A percentile compares a stretch with the other conserved stretches of the same genome.
Conservation (phyloP, 1,140 invertebrate species). For the Drosophila albomicans region DNA sequence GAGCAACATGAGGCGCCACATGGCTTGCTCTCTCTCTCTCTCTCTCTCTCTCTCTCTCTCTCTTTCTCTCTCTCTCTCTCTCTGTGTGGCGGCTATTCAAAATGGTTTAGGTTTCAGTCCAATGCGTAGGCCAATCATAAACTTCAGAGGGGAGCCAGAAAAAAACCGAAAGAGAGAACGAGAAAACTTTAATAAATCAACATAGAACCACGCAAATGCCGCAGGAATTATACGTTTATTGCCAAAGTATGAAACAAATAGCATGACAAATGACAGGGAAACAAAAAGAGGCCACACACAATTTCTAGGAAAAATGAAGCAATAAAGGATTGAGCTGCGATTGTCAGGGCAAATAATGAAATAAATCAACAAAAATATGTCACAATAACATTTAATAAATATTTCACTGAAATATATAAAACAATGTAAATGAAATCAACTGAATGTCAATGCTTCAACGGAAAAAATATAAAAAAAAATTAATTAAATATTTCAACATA, state of each 20-base stretch:
- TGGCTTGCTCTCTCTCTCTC: background rate
- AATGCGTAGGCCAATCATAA: constrained; percentile 12
- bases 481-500: no score
- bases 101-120: background rate
- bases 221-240: constrained; percentile 17
- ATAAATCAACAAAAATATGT: no score
- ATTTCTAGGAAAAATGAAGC: background rate
- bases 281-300: background rate
- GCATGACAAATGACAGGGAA: background rate
- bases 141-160: background rate
- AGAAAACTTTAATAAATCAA: constrained; percentile 40
- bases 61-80: no score
- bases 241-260: constrained; percentile 11
- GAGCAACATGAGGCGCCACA: constrained; percentile 9
- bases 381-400: no score
- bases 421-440: no score
- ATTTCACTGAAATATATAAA: no score
- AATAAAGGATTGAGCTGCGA: background rate
- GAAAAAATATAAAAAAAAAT: no score
- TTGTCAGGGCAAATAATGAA: background rate
- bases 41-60: no score
- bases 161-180: background rate
- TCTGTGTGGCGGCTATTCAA: background rate
- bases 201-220: constrained; percentile 22
- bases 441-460: no score